phyloP scores from a whole-genome alignment of 2,888 invertebrate species.

The Parnassius smintheus region DNA sequence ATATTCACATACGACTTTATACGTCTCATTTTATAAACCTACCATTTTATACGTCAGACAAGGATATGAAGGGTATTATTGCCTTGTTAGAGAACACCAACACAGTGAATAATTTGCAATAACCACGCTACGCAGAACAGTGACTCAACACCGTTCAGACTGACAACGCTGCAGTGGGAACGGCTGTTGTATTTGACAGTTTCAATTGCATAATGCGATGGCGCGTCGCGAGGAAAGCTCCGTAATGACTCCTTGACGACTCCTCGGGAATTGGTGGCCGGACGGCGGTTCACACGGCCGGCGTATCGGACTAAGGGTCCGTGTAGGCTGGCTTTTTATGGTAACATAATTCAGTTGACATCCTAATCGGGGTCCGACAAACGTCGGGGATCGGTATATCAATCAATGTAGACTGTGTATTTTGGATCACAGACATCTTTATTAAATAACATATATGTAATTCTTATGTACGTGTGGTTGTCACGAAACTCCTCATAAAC shows the following conservation, averaged over 20 bases:
- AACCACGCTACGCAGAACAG: background rate
- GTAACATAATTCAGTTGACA: no score
- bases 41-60: no score
- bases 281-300: slow-evolving; percentile 6
- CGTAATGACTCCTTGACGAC: background rate
- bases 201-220: slow-evolving; percentile 41
- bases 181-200: slow-evolving; percentile 45
- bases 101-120: background rate
- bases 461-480: no score
- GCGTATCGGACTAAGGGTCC: background rate
- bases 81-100: background rate
- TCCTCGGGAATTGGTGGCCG: background rate
- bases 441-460: no score
- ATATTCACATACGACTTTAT: no score
- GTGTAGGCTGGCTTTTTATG: background rate
- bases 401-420: no score
- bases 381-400: no score
- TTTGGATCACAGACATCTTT: no score
- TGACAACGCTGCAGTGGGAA: slow-evolving; percentile 8
- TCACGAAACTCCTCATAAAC: no score
- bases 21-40: no score
- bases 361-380: no score
- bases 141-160: background rate
- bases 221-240: slow-evolving; percentile 28
- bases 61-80: background rate